Evolutionary conservation across 1,140 invertebrate species (phyloP), one percentile per base, ranked within the genome.

Genomic region (Epicauta chinensis): DNA sequence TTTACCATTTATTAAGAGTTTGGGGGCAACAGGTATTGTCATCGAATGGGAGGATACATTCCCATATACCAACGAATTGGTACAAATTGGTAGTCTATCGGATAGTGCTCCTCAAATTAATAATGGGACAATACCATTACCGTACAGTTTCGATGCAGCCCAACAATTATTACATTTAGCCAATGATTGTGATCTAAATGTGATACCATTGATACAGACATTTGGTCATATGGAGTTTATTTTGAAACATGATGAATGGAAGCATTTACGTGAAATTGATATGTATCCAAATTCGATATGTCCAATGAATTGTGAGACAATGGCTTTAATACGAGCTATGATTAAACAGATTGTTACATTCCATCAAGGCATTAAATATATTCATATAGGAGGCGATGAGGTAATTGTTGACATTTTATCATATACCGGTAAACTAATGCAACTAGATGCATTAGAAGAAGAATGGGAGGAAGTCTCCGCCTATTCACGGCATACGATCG

Each of bases 1-100:
- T 37, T 75, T 83, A 59, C 72, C 79, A 16, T 59, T 74, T 11
- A 64, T 81, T 16, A 74, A 77, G 71, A 68, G 77, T 75, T 80
- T 82, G 80, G 84, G 88, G 63, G 86, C 84, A 0, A 93, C 87
- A 37, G 91, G 90, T 6, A 64, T 95, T 12, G 73, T 97, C 6
- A 44, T 96, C 34, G 92, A 95, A 75, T 96, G 92, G 86, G 92
- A 95, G 71, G 92, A 97, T 60, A 93, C 90, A 63, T 95, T 95
- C 70, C 92, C 93, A 0, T 95, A 89, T 68, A 73, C 68, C 12
- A 81, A 79, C 45, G 76, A 82, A 9, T 65, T 95, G 30, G 66
- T 71, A 9, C 71, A 72, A 3, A 76, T 89, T 39, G 80, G 82
- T 29, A 83, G 84, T 56, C 51, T 69, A 3, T 69, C 62, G 0